Base-by-base conservation (phyloP, 1,140 invertebrate genomes). In the Drosophila insularis region DNA sequence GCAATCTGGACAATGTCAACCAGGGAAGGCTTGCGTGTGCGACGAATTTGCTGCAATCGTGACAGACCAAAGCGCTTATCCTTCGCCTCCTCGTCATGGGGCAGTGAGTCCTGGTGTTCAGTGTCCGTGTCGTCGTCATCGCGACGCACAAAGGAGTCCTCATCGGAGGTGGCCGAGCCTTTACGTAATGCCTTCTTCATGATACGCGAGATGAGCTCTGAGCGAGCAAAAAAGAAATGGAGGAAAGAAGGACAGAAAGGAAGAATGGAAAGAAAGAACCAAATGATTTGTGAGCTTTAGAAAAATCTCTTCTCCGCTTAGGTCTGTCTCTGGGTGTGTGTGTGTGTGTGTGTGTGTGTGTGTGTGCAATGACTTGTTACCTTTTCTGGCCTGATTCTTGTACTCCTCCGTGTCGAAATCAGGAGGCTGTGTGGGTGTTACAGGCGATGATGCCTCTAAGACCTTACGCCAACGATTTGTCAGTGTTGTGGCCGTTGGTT, bases 41-140 rank as follows among this genome's bases (percentile, higher is more conserved):
- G 78, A 6, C 90, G 80, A 62, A 90, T 91, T 59, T 92, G 82
- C 63, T 91, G 90, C 39, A 91, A 59, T 55, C 81, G 90, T 46
- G 90, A 86, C 43, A 90, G 50, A 10, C 90, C 84, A 32, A 90
- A 78, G 5, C 81, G 74, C 50, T 76, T 81, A 46, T 90, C 81
- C 55, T 86, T 84, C 35, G 79, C 76, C 67, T 92, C 91, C 71
- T 92, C 89, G 81, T 95, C 94, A 82, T 94, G 94, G 1, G 94
- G 94, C 71, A 95, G 81, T 10, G 94, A 93, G 85, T 95, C 95
- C 68, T 94, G 94, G 86, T 94, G 94, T 73, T 95, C 94, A 5
- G 93, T 94, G 77, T 95, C 94, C 1, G 94, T 95, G 73, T 95
- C 94, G 46, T 94, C 94, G 43, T 91, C 91, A 69, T 92, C 79